Base-by-base conservation (phyloP, 2,797 vertebrate species). In the Peromyscus attwateri region DNA sequence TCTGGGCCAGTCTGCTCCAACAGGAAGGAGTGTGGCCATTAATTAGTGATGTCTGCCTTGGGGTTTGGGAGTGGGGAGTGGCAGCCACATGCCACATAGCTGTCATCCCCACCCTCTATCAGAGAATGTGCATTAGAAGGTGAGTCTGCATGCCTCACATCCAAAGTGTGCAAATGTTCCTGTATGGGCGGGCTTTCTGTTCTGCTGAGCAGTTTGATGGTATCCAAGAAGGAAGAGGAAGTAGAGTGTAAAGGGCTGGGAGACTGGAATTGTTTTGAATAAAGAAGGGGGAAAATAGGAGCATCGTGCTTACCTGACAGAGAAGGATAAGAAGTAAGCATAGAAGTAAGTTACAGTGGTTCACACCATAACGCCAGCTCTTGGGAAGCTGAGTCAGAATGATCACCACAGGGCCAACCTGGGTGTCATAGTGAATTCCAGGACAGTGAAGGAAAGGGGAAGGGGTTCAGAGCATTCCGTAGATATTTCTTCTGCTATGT, bases 181-280 rank as follows among this genome's bases (percentile, higher is more conserved):
- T 96, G 68, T 3, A 49, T 0, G 37, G 0, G n/a, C 77, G 40
- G 70, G 1, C 34, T 80, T 94, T 89, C 92, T 87, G 80, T 89
- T 95, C 49, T 90, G 80, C 73, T 46, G 83, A 91, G 82, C 95
- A 88, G 83, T 46, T 95, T 37, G 70, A 88, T 95, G 87, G 80
- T 21, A 70, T 55, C 94, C 80, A 55, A 82, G 57, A 64, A n/a
- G 9, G 49, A 64, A 95, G 85, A 95, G 68, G n/a, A 88, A 34
- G 46, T n/a, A 46, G 55, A 43, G 19, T 77, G 27, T 23, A 87
- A 87, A 84, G 43, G 34, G 66, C 49, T 80, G 27, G 40, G 57
- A 73, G 87, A 84, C 49, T 52, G n/a, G 71, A 95, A 71, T 14
- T 60, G 37, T 71, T 84, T 14, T 92, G 31, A 68, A 16, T 43